A percentile compares a stretch with the other conserved stretches of the same genome.
These are phyloP conservation scores for Diogma glabrata DNA, from an alignment of 2,888 invertebrate species.

Conservation along the genomic window DNA sequence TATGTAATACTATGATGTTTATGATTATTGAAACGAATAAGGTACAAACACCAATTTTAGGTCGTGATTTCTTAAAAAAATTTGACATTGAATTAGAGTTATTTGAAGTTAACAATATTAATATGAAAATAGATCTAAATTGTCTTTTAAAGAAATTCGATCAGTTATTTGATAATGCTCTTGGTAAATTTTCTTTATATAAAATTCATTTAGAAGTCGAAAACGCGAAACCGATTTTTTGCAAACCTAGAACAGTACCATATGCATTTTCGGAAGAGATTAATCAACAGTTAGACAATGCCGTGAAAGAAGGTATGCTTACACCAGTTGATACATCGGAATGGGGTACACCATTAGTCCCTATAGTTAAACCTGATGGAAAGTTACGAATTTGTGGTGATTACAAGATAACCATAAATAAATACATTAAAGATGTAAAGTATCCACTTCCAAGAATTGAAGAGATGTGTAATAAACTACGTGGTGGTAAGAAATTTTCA, in stretches of 20 bases:
- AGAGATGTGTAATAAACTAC: slow-evolving; percentile 22
- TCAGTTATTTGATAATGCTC: not conserved
- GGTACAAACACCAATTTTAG: too few relatives aligned
- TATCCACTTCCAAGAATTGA: slow-evolving; percentile 23
- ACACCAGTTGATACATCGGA: too few relatives aligned
- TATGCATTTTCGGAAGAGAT: not conserved
- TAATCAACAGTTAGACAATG: slow-evolving; percentile 14
- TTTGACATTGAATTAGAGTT: too few relatives aligned
- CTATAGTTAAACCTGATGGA: slow-evolving; percentile 17
- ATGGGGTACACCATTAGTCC: slow-evolving; percentile 20
- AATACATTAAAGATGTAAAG: too few relatives aligned
- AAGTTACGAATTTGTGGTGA: slow-evolving; percentile 15
- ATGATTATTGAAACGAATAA: too few relatives aligned
- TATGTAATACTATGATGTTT: too few relatives aligned
- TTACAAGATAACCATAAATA: slow-evolving; percentile 22
- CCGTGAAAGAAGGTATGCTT: slow-evolving; percentile 16
- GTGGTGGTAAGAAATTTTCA: slow-evolving; percentile 15
- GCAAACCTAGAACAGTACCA: not conserved
- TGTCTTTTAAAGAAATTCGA: too few relatives aligned
- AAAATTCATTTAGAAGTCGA: not conserved
- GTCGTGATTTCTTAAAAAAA: too few relatives aligned
- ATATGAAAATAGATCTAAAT: too few relatives aligned
- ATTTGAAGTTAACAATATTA: too few relatives aligned
- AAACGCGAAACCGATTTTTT: not conserved
- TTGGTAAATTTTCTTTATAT: not conserved